A percentile compares a stretch with the other conserved stretches of the same genome.
Conservation (phyloP, 2,888 invertebrate genomes). For the Heliconius hortense region DNA sequence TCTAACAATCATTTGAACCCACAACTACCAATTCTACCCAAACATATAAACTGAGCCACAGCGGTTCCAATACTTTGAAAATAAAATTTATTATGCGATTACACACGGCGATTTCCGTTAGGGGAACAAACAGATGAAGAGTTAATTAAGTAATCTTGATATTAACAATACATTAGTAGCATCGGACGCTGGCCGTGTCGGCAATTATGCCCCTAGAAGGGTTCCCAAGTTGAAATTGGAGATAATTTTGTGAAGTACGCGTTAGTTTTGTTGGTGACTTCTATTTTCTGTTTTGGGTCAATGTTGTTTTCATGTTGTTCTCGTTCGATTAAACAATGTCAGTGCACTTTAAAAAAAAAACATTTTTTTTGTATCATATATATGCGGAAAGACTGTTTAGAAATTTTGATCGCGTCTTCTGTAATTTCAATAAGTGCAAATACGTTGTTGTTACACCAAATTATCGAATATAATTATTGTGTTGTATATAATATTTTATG, state of each 20-base stretch:
- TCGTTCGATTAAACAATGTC: too few relatives aligned
- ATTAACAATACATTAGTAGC: conserved; percentile 81
- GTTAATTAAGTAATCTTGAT: conserved; percentile 82
- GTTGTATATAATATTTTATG: background rate
- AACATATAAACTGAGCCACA: background rate
- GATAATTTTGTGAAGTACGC: conserved; percentile 43
- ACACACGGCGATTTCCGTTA: conserved; percentile 46
- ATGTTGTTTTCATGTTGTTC: conserved; percentile 6
- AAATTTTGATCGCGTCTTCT: background rate
- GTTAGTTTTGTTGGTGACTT: conserved; percentile 34
- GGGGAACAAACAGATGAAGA: conserved; percentile 64
- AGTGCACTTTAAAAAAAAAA: background rate
- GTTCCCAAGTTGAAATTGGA: conserved; percentile 45
- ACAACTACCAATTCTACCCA: background rate
- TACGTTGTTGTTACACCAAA: background rate
- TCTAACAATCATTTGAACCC: background rate
- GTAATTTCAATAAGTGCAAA: background rate
- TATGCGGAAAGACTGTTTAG: background rate
- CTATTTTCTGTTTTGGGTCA: conserved; percentile 25
- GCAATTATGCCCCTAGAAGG: conserved; percentile 53
- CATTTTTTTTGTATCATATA: background rate
- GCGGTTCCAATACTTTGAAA: background rate
- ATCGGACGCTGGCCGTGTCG: conserved; percentile 68
- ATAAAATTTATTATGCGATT: background rate
- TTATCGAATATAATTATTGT: background rate